Conservation (phyloP, 2,797 vertebrate species). For the Megalops cyprinoides region DNA sequence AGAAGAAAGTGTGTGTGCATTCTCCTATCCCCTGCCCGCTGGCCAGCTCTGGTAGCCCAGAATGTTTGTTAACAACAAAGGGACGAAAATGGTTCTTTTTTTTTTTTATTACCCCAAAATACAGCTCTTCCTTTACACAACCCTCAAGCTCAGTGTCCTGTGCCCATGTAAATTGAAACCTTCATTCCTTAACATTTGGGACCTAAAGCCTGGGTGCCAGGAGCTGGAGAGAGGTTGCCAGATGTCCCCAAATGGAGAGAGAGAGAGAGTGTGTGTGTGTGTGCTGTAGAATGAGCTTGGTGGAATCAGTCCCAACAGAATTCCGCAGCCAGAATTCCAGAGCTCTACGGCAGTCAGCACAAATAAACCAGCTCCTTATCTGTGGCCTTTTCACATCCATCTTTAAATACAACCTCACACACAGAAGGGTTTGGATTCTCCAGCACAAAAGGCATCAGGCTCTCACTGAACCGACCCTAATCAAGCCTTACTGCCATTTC, state of each 20-base stretch:
- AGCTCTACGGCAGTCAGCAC: neutral
- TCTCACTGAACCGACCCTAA: neutral
- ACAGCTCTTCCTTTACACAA: no score
- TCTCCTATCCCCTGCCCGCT: neutral
- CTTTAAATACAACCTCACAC: neutral
- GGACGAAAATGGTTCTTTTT: no score
- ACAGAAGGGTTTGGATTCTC: neutral
- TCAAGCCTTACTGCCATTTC: neutral
- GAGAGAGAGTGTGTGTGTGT: no score
- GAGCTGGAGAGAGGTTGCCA: neutral
- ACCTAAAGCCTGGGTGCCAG: neutral
- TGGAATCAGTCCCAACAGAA: neutral
- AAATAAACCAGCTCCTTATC: neutral
- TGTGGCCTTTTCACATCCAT: neutral
- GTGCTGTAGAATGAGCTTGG: neutral
- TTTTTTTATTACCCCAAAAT: no score
- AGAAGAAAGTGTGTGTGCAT: neutral
- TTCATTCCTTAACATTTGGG: conserved; percentile 10
- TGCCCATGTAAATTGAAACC: neutral
- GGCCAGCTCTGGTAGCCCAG: neutral
- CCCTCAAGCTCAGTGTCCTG: neutral
- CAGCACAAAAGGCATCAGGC: neutral
- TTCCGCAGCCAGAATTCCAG: neutral
- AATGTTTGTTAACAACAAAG: neutral
- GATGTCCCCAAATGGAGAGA: neutral